Percentiles rank a stretch among this genome's conserved stretches.
Evolutionary conservation across 2,888 invertebrate species (phyloP).

Genomic region (Hydriomena furcata): DNA sequence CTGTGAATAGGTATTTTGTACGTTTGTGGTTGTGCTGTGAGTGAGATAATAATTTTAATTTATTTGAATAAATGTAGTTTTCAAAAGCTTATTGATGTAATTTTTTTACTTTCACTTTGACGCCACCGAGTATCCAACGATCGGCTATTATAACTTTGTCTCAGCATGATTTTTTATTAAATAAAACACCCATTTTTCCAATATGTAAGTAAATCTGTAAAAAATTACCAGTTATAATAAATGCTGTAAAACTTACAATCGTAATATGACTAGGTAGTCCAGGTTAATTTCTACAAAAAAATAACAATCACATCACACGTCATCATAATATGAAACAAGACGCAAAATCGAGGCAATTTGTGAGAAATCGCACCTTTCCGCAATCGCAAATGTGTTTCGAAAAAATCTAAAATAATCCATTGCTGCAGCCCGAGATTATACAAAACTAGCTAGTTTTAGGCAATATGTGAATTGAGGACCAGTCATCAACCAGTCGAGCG

Average conservation of each 20-base stretch:
- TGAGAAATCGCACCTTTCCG: too few species aligned
- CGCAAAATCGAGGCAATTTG: neutral
- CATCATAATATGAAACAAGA: neutral
- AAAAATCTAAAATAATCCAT: too few species aligned
- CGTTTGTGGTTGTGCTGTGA: conserved; percentile 26
- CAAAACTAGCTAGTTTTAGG: too few species aligned
- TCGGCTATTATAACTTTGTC: too few species aligned
- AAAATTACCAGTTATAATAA: conserved; percentile 7
- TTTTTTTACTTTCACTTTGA: too few species aligned
- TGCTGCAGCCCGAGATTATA: too few species aligned
- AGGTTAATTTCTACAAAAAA: neutral
- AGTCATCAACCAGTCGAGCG: too few species aligned
- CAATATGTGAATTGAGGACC: too few species aligned
- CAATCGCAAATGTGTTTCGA: too few species aligned
- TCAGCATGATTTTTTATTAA: too few species aligned
- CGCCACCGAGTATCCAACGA: too few species aligned
- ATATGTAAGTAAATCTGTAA: neutral
- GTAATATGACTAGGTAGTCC: conserved; percentile 12
- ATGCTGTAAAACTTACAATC: conserved; percentile 2
- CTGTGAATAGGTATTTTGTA: conserved; percentile 13
- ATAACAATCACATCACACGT: neutral
- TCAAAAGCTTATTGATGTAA: conserved; percentile 23
- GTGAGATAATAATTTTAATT: conserved; percentile 50
- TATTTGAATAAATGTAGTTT: conserved; percentile 48
- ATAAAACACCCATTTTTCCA: too few species aligned